A percentile compares a stretch with the other conserved stretches of the same genome.
Evolutionary conservation across 2,113 vertebrate genomes (phyloP).

Genomic region (Phrynosoma blainvillii): DNA sequence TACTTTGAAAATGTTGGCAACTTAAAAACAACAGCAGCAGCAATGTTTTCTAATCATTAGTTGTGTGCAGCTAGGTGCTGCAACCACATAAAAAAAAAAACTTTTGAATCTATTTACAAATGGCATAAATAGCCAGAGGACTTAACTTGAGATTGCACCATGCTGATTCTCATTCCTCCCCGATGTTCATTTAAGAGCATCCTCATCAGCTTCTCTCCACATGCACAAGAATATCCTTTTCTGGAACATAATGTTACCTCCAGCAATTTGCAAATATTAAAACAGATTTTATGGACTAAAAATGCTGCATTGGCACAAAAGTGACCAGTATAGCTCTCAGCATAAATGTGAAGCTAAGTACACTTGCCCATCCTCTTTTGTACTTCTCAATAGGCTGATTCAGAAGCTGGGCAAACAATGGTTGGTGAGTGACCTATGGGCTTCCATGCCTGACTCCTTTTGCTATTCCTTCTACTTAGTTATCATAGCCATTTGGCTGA

Average conservation of each 20-base stretch:
- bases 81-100: neutral
- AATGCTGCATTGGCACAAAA: neutral
- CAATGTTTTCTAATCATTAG: neutral
- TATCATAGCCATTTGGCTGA: no score
- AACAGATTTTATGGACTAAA: neutral
- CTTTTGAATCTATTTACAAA: neutral
- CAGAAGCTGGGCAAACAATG: neutral
- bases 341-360: neutral
- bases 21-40: neutral
- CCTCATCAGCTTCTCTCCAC: neutral
- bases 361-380: neutral
- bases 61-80: neutral
- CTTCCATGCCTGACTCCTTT: neutral
- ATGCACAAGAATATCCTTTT: neutral
- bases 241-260: neutral
- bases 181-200: neutral
- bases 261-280: neutral
- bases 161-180: neutral
- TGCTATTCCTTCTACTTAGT: neutral
- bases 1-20: neutral
- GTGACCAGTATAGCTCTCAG: neutral
- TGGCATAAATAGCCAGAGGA: neutral
- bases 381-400: neutral
- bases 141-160: neutral
- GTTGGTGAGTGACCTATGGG: neutral